A percentile compares a stretch with the other conserved stretches of the same genome.
Conservation (phyloP, 2,888 invertebrate genomes). For the Platycheirus rosarum region DNA sequence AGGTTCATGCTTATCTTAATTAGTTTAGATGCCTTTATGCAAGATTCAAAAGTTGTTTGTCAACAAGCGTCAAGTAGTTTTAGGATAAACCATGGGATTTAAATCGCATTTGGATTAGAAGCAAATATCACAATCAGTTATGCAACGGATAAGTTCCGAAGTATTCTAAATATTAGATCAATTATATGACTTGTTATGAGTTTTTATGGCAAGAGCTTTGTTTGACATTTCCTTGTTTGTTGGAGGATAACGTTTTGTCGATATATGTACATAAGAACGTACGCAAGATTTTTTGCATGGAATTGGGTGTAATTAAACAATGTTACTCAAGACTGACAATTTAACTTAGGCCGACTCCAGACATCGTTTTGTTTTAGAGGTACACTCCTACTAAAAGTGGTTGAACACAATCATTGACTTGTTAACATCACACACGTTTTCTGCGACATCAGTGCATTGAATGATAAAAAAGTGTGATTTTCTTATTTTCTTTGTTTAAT, state of each 20-base stretch:
- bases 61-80: neutral
- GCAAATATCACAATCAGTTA: neutral
- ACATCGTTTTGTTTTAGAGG: no score
- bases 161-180: neutral
- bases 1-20: slow-evolving; percentile 46
- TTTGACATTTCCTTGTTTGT: neutral
- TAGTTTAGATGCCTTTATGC: slow-evolving; percentile 22
- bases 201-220: neutral
- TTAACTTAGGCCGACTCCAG: no score
- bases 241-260: no score
- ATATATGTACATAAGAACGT: no score
- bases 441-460: no score
- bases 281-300: no score
- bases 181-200: neutral
- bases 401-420: no score
- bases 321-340: no score
- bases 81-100: neutral
- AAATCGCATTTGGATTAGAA: neutral
- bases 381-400: no score
- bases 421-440: no score
- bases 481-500: neutral
- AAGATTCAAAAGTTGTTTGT: neutral
- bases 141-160: neutral
- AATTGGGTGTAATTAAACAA: no score
- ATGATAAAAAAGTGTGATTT: neutral